Percentiles rank a stretch among this genome's conserved stretches.
Evolutionary conservation across 1,140 invertebrate species (phyloP).

Genomic region (Aporrectodea caliginosa): DNA sequence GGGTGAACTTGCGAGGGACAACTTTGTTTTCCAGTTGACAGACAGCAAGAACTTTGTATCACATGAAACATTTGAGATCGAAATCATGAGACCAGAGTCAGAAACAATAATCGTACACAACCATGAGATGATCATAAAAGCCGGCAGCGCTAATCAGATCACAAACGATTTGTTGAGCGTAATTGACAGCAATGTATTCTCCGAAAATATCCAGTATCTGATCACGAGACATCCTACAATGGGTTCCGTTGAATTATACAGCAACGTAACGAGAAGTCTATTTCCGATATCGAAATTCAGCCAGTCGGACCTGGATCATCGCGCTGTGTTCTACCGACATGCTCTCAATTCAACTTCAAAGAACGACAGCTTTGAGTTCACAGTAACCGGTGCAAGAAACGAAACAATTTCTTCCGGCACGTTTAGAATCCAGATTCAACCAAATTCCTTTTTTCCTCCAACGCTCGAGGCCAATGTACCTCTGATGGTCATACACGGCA

Average conservation of each 20-base stretch:
- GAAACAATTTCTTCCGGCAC: neutral
- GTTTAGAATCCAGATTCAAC: neutral
- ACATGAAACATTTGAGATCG: slow-evolving; percentile 69
- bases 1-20: slow-evolving; percentile 77
- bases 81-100: slow-evolving; percentile 71
- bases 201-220: slow-evolving; percentile 75
- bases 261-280: slow-evolving; percentile 28
- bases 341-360: slow-evolving; percentile 36
- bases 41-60: slow-evolving; percentile 52
- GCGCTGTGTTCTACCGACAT: slow-evolving; percentile 43
- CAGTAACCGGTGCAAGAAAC: slow-evolving; percentile 72
- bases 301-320: slow-evolving; percentile 59
- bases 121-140: slow-evolving; percentile 68
- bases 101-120: slow-evolving; percentile 65
- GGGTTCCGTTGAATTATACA: neutral
- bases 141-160: slow-evolving; percentile 72
- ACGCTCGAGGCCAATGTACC: slow-evolving; percentile 45
- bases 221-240: slow-evolving; percentile 74
- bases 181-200: slow-evolving; percentile 71
- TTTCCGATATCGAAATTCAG: slow-evolving; percentile 65
- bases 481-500: slow-evolving; percentile 51
- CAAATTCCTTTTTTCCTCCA: slow-evolving; percentile 37
- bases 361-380: slow-evolving; percentile 73
- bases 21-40: slow-evolving; percentile 78
- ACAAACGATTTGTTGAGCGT: slow-evolving; percentile 75